Evolutionary conservation across 23 tunicate species (phyloP), one percentile per base, ranked within the genome.

Genomic region (Trididemnum miniatum): DNA sequence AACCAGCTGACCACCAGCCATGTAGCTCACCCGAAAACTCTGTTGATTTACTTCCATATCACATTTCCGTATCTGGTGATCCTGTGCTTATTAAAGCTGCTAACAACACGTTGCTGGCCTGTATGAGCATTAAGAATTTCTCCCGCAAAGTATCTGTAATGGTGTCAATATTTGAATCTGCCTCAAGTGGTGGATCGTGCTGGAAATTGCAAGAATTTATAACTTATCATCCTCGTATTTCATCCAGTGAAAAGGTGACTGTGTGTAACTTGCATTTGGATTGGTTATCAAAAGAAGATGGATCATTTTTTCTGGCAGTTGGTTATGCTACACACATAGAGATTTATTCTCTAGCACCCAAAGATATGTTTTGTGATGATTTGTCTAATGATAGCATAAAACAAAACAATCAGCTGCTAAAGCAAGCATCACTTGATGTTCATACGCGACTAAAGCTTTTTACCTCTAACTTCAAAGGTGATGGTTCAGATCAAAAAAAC

Each of bases 281-380:
- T 34, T 93, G 98, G 98, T 84, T 93, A 5, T 93, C 92, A 1
- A 44, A 79, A 0, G 89, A 88, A 65, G 90, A 93, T 30, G 98
- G 93, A 31, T 77, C 90, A n/a, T 93, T 88, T 65, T 84, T 88
- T 34, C 84, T 93, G 27, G 91, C 86, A 23, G 76, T 93, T 39
- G 87, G 87, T 36, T 63, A 76, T 40, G 84, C 64, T 0, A 52
- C 66, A 25, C 86, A 81, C 33, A 67, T 93, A 34, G 67, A 88
- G 37, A 88, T 93, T 7, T 93, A 76, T 69, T 63, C 90, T 31
- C 80, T 73, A n/a, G 79, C 87, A 7, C 97, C 97, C 0, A 54
- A 37, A 26, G 97, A 88, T 34, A 76, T 86, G 65, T 27, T 44
- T 4, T 63, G 73, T 82, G 83, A 78, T 0, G 83, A 65, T 1